Evolutionary conservation across 2,888 invertebrate genomes (phyloP).

Genomic region (Mycalesis mineus): DNA sequence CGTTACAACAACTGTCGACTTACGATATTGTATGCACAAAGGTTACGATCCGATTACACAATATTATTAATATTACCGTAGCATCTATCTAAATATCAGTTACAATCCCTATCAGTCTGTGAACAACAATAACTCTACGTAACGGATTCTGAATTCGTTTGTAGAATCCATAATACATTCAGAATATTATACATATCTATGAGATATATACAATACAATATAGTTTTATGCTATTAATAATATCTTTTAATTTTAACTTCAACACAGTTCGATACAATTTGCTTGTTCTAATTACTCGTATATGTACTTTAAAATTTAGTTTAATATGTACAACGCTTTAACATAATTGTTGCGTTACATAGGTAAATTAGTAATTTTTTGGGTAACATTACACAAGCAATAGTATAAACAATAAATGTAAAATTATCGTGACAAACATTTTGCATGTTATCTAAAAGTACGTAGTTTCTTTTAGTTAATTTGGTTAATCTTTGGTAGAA

Average conservation of each 20-base stretch:
- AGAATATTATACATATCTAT: constrained; percentile 6
- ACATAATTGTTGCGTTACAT: too few relatives aligned
- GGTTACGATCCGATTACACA: not conserved
- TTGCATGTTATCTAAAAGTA: too few relatives aligned
- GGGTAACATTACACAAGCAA: too few relatives aligned
- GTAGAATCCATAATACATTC: constrained; percentile 27
- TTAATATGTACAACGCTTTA: not conserved
- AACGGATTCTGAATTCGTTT: not conserved
- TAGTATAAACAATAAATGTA: too few relatives aligned
- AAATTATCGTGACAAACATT: too few relatives aligned
- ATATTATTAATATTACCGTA: not conserved
- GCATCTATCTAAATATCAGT: constrained; percentile 33
- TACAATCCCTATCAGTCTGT: constrained; percentile 69
- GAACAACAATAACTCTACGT: constrained; percentile 49
- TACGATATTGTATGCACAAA: not conserved
- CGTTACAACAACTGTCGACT: too few relatives aligned
- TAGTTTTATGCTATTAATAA: too few relatives aligned
- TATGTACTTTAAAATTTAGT: not conserved
- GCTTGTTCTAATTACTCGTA: not conserved
- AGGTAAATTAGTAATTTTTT: too few relatives aligned
- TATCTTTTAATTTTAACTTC: too few relatives aligned
- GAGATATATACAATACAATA: constrained; percentile 1
- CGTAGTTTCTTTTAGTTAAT: too few relatives aligned
- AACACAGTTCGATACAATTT: not conserved
- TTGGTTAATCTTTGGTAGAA: too few relatives aligned